Evolutionary conservation across 2,113 vertebrate genomes (phyloP), one percentile per base, ranked within the genome.

Genomic region (Calidris pygmaea): DNA sequence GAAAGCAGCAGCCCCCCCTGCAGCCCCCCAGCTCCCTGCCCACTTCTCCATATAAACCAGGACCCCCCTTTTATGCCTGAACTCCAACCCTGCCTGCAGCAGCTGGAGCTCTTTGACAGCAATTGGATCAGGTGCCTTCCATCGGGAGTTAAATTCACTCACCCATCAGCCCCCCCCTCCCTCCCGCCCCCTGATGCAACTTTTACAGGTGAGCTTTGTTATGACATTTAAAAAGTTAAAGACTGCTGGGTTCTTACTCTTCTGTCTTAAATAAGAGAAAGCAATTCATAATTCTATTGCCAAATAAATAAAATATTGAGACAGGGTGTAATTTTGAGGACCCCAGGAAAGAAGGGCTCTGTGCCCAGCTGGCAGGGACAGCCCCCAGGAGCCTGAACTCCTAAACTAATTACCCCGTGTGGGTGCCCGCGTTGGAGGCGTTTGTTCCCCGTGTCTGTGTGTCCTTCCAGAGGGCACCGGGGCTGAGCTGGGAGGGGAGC

Each of bases 341-440:
- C 96, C 34, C 37, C 34, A 37, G 11, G 74, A 30, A 88, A 41
- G 39, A 37, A 67, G 67, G 19, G 53, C 29, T 20, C 67, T 65
- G 8, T 32, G 55, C 94, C 48, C 45, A 83, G 7, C 74, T 84
- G 35, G 7, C 3, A 4, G 63, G 3, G 7, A 58, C 24, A 70
- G 95, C 96, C 95, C 93, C 71, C 76, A 50, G 79, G 55, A 86
- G 89, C 76, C 81, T 45, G 37, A 55, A 86, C 41, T 34, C 39
- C 34, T 19, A 9, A 5, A 70, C 55, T 62, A 56, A 80, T 94
- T 65, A 24, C 52, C 41, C 23, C 5, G 6, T 2, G 67, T 5
- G 48, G 3, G 3, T 26, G 5, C 47, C 35, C 8, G 16, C 4
- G 24, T 12, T 32, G n/a, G 70, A 87, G 91, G 91, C 37, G 81